These are phyloP conservation scores for Trachelus troglodyta DNA, from an alignment of 2,888 invertebrate genomes.

Conservation along the genomic window DNA sequence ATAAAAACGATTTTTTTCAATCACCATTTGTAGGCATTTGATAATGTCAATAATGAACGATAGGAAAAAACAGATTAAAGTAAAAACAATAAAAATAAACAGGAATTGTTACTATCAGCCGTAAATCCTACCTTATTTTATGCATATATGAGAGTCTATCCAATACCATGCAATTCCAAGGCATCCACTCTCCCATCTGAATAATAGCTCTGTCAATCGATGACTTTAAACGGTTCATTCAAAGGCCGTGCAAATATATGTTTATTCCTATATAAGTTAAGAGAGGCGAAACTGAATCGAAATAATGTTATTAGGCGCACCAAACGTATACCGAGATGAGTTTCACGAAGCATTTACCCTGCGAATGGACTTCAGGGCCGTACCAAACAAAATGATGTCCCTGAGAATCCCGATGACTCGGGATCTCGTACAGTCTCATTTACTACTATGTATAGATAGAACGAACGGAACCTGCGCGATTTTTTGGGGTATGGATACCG, in stretches of 20 bases:
- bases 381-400: not conserved
- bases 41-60: not conserved
- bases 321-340: not conserved
- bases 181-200: not conserved
- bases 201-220: not conserved
- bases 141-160: not conserved
- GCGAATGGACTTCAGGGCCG: not conserved
- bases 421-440: not conserved
- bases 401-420: not conserved
- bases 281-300: not conserved
- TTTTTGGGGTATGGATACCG: not conserved
- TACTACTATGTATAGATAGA: not conserved
- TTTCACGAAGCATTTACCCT: not conserved
- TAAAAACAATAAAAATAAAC: not conserved
- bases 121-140: not conserved
- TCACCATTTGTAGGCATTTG: not conserved
- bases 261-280: not conserved
- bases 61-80: not conserved
- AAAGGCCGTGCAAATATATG: not conserved
- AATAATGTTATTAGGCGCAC: not conserved
- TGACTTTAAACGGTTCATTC: not conserved
- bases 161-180: not conserved
- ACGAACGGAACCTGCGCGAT: not conserved
- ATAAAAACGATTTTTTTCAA: not conserved
- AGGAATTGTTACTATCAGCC: not conserved